phyloP scores from a whole-genome alignment of 2,797 vertebrate species.

The Todus mexicanus region DNA sequence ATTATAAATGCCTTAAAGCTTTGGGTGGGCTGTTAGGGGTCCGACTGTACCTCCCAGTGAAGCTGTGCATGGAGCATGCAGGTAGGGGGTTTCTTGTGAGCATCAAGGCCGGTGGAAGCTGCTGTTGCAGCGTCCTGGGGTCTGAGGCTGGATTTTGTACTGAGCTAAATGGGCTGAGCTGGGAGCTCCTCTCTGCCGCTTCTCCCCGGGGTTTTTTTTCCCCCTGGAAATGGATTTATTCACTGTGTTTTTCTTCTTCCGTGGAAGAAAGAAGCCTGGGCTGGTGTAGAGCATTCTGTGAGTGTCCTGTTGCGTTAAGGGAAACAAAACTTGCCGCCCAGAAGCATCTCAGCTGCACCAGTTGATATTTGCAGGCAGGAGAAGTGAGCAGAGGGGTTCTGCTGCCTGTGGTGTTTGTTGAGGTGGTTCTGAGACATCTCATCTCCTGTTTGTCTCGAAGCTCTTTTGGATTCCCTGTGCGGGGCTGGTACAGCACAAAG shows the following conservation, averaged over 20 bases:
- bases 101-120: not conserved
- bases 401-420: not conserved
- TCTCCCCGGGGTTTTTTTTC: no score
- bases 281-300: not conserved
- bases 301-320: not conserved
- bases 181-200: not conserved
- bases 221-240: not conserved
- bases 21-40: not conserved
- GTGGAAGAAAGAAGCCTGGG: not conserved
- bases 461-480: not conserved
- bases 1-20: slow-evolving; percentile 24
- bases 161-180: not conserved
- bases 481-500: not conserved
- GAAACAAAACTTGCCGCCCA: not conserved
- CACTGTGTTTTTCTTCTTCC: not conserved
- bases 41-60: not conserved
- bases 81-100: not conserved
- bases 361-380: not conserved
- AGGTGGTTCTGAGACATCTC: not conserved
- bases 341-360: not conserved
- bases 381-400: not conserved
- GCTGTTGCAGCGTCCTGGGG: not conserved
- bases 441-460: not conserved
- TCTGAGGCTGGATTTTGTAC: not conserved
- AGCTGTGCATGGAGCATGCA: not conserved